Conservation (phyloP, 2,888 invertebrate species). For the Thecophora atra region DNA sequence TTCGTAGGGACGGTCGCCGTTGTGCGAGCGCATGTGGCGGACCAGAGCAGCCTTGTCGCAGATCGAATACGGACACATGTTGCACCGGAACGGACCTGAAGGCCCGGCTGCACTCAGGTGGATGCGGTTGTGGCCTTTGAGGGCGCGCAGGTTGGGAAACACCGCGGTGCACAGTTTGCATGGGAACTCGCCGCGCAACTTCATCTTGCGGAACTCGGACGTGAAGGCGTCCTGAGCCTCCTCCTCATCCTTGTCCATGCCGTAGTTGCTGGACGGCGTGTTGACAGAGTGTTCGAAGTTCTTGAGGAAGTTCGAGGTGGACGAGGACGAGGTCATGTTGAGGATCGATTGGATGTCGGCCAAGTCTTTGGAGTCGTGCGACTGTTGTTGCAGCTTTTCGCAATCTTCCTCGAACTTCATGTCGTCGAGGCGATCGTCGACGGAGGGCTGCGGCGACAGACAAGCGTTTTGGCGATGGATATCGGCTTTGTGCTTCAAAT, state of each 20-base stretch:
- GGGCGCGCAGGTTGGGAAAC: slow-evolving; percentile 86
- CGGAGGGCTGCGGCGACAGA: slow-evolving; percentile 45
- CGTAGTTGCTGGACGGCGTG: slow-evolving; percentile 64
- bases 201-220: slow-evolving; percentile 88
- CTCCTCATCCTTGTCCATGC: slow-evolving; percentile 70
- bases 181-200: slow-evolving; percentile 87
- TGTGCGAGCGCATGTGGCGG: slow-evolving; percentile 92
- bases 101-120: slow-evolving; percentile 81
- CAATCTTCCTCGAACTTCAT: slow-evolving; percentile 54
- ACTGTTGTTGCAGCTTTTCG: slow-evolving; percentile 47
- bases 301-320: slow-evolving; percentile 72
- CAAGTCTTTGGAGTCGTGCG: slow-evolving; percentile 75
- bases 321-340: slow-evolving; percentile 74
- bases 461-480: slow-evolving; percentile 61
- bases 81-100: slow-evolving; percentile 85
- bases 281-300: slow-evolving; percentile 69
- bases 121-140: slow-evolving; percentile 90
- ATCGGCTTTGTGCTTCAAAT: slow-evolving; percentile 76
- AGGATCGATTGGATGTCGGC: slow-evolving; percentile 88
- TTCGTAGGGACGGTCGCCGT: slow-evolving; percentile 94
- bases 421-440: slow-evolving; percentile 19
- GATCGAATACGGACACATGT: slow-evolving; percentile 89
- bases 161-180: slow-evolving; percentile 88
- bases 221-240: slow-evolving; percentile 86
- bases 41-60: slow-evolving; percentile 89